Evolutionary conservation across 2,797 vertebrate species (phyloP).

Genomic region (Dendrocincla tyrannina): DNA sequence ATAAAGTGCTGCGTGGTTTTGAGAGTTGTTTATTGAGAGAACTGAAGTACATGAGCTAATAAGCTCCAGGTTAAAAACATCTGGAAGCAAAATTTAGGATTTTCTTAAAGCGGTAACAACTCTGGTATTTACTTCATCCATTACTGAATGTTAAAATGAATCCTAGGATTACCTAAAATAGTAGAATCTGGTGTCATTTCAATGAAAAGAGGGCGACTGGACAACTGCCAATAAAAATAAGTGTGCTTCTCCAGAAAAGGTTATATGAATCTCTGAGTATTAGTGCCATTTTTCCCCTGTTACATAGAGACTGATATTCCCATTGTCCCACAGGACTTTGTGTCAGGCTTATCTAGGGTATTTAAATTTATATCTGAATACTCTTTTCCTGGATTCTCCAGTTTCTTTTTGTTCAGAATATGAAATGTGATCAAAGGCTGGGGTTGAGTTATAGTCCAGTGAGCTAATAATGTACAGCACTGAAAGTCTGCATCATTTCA

Average conservation of each 20-base stretch:
- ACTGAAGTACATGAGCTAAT: neutral
- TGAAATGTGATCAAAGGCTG: neutral
- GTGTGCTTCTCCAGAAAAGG: neutral
- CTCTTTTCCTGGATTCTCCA: neutral
- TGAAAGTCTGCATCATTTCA: neutral
- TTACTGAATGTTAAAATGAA: neutral
- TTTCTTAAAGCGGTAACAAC: neutral
- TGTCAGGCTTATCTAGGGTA: neutral
- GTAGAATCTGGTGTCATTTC: neutral
- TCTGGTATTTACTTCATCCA: neutral
- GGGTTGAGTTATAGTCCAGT: neutral
- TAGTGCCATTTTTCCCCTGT: neutral
- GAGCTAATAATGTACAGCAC: neutral
- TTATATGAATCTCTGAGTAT: neutral
- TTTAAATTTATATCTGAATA: neutral
- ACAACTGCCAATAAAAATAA: neutral
- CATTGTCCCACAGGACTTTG: neutral
- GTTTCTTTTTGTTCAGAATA: neutral
- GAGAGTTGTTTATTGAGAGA: neutral
- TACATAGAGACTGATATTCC: neutral
- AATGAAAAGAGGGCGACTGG: neutral
- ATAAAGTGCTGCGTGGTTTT: neutral
- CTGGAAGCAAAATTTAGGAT: neutral
- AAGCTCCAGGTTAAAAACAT: neutral
- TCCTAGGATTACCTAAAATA: neutral